These are phyloP conservation scores for Pomacea canaliculata DNA, from an alignment of 2,888 invertebrate genomes.

Conservation along the genomic window DNA sequence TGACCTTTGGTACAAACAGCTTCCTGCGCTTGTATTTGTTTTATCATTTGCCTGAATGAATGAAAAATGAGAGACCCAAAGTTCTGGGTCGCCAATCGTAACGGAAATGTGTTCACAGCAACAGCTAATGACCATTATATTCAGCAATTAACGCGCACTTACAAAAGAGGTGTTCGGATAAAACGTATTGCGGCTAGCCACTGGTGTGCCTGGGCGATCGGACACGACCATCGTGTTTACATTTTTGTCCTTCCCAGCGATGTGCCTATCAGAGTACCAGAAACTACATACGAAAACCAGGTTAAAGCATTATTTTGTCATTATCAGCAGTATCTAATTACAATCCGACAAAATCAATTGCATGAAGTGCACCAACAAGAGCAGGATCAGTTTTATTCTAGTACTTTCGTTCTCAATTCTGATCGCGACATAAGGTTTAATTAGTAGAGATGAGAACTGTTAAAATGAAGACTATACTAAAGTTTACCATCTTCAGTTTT, in stretches of 20 bases:
- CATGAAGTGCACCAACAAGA: no score
- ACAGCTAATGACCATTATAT: constrained; percentile 86
- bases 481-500: no score
- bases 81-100: constrained; percentile 81
- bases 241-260: constrained; percentile 90
- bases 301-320: constrained; percentile 50
- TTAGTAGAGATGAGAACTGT: no score
- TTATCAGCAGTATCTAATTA: no score
- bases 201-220: constrained; percentile 86
- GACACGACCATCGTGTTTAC: constrained; percentile 92
- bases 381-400: no score
- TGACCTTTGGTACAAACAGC: no score
- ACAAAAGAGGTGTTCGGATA: constrained; percentile 82
- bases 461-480: no score
- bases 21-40: no score
- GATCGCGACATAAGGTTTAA: no score
- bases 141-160: constrained; percentile 83
- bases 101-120: constrained; percentile 87
- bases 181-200: constrained; percentile 84
- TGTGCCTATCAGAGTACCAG: constrained; percentile 89
- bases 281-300: constrained; percentile 93
- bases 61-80: constrained; percentile 34
- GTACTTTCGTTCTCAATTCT: no score
- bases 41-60: no score
- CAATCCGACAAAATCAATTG: no score